Base-by-base conservation (phyloP, 2,888 invertebrate genomes). In the Andricus quercusramuli region DNA sequence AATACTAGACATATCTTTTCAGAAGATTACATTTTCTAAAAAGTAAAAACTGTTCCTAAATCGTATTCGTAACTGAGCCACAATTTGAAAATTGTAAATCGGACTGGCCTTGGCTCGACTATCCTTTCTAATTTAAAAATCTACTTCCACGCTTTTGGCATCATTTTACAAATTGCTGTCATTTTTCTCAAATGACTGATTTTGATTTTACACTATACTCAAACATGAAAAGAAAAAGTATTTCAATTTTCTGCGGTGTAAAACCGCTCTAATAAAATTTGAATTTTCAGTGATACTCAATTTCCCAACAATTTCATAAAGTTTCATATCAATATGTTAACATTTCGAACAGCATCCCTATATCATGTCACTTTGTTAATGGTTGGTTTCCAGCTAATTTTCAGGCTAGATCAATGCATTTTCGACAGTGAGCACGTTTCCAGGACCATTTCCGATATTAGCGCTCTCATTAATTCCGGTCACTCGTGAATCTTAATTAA, bases 401-500 rank as follows among this genome's bases (percentile, higher is more conserved):
- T 74, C 74, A 13, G 51, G 51, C 51, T n/a, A 74, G 37, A 74
- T 74, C 74, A 74, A 74, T 74, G 74, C 56, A 56, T 74, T 74
- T 74, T 56, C 51, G 56, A 62, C 62, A 25, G 25, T 62, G 25
- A 62, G 11, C 25, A 62, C 51, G 32, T 74, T 51, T 51, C 51
- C 56, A 74, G 56, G 74, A 37, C 56, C 74, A 74, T 74, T 74
- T 29, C 51, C 32, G 51, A 74, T 56, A 74, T 74, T 74, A 74
- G 51, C 74, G 74, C 32, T 74, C 51, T 74, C 74, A 74, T 74
- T 74, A 74, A 74, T 74, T 74, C 74, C 74, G 51, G 32, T 74
- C 74, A 74, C 74, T 74, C 74, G 74, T 74, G 32, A 74, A 74
- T 74, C 74, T 74, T 32, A 74, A 74, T 74, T 74, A 56, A 74